These are phyloP conservation scores for Ceratosolen fusciceps DNA, from an alignment of 1,140 invertebrate genomes.

Conservation along the genomic window DNA sequence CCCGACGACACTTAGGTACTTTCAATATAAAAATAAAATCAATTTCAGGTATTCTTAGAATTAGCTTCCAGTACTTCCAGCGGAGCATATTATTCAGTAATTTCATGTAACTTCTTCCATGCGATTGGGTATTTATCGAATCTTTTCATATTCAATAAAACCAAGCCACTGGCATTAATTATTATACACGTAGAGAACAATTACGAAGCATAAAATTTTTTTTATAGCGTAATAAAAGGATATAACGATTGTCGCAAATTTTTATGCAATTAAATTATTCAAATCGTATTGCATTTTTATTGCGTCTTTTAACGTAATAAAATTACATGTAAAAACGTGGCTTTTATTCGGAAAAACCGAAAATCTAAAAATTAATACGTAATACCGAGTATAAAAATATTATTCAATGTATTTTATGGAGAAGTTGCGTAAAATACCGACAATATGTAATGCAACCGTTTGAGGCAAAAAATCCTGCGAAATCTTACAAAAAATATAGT, in stretches of 20 bases:
- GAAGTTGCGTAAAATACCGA: neutral
- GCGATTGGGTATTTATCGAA: neutral
- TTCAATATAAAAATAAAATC: constrained; percentile 10
- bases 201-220: neutral
- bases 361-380: too few species aligned
- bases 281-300: too few species aligned
- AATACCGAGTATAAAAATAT: neutral
- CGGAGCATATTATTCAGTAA: neutral
- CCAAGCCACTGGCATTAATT: neutral
- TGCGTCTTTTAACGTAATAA: too few species aligned
- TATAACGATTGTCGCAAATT: neutral
- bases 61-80: neutral
- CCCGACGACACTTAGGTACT: neutral
- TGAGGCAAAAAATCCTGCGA: too few species aligned
- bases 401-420: neutral
- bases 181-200: neutral
- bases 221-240: neutral
- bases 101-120: neutral
- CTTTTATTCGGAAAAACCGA: neutral
- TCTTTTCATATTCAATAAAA: neutral
- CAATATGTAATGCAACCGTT: too few species aligned
- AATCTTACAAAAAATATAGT: neutral
- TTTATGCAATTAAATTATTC: neutral
- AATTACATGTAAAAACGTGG: neutral
- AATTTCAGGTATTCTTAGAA: neutral